Evolutionary conservation across 1,140 invertebrate species (phyloP), one percentile per base, ranked within the genome.

Genomic region (Heliconius hermathena): DNA sequence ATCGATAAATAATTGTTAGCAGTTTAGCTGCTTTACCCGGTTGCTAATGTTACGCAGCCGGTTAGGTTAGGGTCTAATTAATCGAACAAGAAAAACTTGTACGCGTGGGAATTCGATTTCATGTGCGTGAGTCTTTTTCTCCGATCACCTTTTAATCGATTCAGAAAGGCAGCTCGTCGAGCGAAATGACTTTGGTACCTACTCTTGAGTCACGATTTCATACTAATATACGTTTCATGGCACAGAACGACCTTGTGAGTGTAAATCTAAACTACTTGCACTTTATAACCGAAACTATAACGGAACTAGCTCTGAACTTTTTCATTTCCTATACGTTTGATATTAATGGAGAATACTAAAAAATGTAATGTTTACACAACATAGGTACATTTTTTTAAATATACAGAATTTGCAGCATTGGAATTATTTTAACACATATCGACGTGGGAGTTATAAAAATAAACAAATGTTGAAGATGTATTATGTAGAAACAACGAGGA

Each of bases 71-170:
- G 52, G 46, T 77, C 54, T 81, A 83, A 83, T 82, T 85, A 82
- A 71, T 66, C 74, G 81, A 85, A 88, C 82, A 60, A 86, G 86
- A 87, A 90, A 89, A 88, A 85, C 81, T 80, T 71, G 84, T 86
- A 85, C 86, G 84, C 92, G 89, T 93, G 92, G 91, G 92, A 93
- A 93, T 88, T 78, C 81, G 89, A 89, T 92, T 89, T 91, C 85
- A 88, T 90, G 87, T 88, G 87, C 90, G 86, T 87, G 90, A 88
- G 89, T 88, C 80, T 89, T 90, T 92, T 91, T 89, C 88, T 54
- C 84, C 83, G 81, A 85, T 85, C 84, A 82, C 82, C 83, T 84
- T 82, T 85, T 84, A 82, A 83, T 83, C 83, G 84, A 79, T 74
- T 70, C 77, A 84, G 85, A 88, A 90, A 89, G 87, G 86, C 73